phyloP scores from a whole-genome alignment of 2,113 vertebrate species.

The Gopherus evgoodei region DNA sequence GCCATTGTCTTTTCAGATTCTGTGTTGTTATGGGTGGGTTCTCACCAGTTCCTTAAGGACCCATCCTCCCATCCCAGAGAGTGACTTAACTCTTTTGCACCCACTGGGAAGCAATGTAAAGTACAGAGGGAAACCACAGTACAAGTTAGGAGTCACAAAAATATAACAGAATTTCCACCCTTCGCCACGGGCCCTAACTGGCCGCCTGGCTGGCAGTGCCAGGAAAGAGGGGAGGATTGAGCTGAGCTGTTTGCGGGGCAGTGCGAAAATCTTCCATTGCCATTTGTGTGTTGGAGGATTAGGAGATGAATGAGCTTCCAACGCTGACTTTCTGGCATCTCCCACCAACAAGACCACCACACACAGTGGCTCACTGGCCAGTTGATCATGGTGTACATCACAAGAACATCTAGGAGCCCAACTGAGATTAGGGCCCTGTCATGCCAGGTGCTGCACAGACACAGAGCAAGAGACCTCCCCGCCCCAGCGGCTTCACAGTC shows the following conservation, averaged over 20 bases:
- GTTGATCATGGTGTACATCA: neutral
- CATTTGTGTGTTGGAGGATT: neutral
- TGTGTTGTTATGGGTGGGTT: neutral
- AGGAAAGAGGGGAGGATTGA: neutral
- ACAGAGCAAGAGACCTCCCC: neutral
- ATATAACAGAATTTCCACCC: no score
- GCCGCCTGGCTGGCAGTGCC: neutral
- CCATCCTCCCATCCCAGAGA: no score
- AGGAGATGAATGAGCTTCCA: neutral
- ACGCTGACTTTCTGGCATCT: neutral
- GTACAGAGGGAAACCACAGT: neutral
- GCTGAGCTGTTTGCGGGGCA: neutral
- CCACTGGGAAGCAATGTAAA: neutral
- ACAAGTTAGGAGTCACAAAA: no score
- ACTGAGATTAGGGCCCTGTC: neutral
- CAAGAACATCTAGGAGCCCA: neutral
- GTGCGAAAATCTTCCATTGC: neutral
- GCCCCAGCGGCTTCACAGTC: neutral
- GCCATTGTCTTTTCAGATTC: neutral
- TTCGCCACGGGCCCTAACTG: neutral
- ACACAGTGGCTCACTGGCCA: neutral
- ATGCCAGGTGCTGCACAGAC: neutral
- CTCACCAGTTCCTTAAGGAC: neutral
- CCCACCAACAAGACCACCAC: no score
- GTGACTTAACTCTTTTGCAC: neutral